Evolutionary conservation across 2,888 invertebrate species (phyloP), one percentile per base, ranked within the genome.

Genomic region (Lepeophtheirus nordmannii): DNA sequence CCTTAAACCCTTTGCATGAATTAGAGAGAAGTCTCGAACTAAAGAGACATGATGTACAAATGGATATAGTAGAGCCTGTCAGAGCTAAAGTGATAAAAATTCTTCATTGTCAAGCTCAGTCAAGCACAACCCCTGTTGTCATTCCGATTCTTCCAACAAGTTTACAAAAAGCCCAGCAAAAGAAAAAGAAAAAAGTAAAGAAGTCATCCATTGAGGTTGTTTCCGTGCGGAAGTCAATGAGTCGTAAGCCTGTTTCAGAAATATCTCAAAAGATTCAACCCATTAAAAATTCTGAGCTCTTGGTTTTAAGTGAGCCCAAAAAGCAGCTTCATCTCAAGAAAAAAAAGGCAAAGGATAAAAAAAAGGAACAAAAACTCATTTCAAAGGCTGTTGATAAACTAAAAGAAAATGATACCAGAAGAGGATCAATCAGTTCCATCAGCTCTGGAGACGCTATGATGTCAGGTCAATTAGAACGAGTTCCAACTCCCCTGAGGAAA

Each of bases 401-500:
- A 37, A 23, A 23, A 10, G 37, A 37, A 7, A 60, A 60, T 30
- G 30, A 37, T 8, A 30, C 17, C 17, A 38, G 60, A 14, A 10
- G 39, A 37, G 60, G 30, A 30, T 60, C 60, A 1, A 17, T 37
- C 30, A 38, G 30, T 14, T 38, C 60, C 11, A 17, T 22, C 30
- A 30, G 10, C 17, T 17, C 10, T 22, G 63, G 53, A n/a, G 56
- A 63, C 23, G 20, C n/a, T 1, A 46, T 63, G 12, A 56, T 46
- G 12, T 9, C 53, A 17, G n/a, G 23, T 22, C 63, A 63, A 56
- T 30, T 63, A n/a, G 63, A 63, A 1, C 20, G 63, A 12, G 23
- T 63, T 22, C 63, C 63, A 17, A 23, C 63, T 46, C 63, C 53
- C 5, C 8, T 63, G 7, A 17, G 63, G 23, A 63, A 63, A 30